These are phyloP conservation scores for Pomatostomus ruficeps DNA, from an alignment of 2,113 vertebrate genomes.

Conservation along the genomic window DNA sequence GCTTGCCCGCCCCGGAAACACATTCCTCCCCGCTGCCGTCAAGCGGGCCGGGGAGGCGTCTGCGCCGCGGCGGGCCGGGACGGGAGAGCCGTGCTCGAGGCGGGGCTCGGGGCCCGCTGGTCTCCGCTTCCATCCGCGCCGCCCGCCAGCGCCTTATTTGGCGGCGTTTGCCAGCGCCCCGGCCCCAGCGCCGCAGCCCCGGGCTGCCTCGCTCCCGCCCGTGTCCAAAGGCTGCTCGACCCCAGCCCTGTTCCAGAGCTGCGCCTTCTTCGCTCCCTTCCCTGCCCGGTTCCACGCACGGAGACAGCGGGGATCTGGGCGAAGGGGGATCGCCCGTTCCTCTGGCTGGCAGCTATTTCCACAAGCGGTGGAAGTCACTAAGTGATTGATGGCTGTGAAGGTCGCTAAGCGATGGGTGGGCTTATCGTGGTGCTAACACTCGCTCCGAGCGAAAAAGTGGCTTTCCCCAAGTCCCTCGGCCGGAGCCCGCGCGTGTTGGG, in stretches of 20 bases:
- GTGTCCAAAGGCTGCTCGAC: no score
- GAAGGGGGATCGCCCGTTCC: accelerated
- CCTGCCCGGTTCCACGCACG: background rate
- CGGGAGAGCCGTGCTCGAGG: background rate
- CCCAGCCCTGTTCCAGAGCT: background rate
- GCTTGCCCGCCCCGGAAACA: slow-evolving; percentile 37
- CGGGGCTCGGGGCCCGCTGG: background rate
- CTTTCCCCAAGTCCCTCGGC: no score
- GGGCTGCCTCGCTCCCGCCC: background rate
- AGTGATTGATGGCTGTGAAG: background rate
- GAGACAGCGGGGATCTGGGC: background rate
- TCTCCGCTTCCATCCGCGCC: background rate
- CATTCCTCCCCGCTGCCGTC: slow-evolving; percentile 60
- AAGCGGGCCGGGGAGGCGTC: background rate
- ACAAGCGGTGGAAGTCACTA: accelerated
- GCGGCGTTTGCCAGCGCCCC: background rate
- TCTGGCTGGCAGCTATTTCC: background rate
- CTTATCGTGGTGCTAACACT: accelerated
- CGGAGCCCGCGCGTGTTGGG: accelerated
- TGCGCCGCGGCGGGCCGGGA: background rate
- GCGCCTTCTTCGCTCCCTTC: no score
- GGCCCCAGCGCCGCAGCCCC: background rate
- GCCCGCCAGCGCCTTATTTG: background rate
- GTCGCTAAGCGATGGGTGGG: accelerated
- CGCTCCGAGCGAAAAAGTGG: accelerated